Evolutionary conservation across 2,113 vertebrate species (phyloP).

Genomic region (Phoxinus phoxinus): DNA sequence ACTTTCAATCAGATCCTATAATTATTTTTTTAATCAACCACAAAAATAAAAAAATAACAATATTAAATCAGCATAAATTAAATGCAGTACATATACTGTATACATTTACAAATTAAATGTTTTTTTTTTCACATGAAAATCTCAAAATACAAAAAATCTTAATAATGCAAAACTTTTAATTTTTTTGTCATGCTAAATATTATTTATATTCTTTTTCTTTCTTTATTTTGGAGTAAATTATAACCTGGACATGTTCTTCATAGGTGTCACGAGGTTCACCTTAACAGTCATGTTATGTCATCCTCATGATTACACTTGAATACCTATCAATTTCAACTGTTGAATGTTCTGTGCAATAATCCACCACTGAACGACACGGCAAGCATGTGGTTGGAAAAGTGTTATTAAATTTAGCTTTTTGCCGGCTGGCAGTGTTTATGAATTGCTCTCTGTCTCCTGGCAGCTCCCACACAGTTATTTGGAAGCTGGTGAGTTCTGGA

Average conservation of each 20-base stretch:
- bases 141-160: too few species aligned
- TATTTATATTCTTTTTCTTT: neutral
- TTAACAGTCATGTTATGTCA: neutral
- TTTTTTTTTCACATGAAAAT: too few species aligned
- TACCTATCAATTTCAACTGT: neutral
- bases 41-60: too few species aligned
- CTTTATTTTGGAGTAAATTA: neutral
- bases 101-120: neutral
- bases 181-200: neutral
- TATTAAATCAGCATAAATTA: too few species aligned
- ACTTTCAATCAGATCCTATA: neutral
- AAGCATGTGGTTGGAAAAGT: neutral
- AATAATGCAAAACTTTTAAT: neutral
- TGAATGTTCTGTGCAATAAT: neutral
- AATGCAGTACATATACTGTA: too few species aligned
- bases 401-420: slow-evolving; percentile 8
- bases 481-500: slow-evolving; percentile 80
- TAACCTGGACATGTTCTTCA: too few species aligned
- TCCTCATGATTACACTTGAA: neutral
- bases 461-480: slow-evolving; percentile 85
- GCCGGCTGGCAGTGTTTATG: slow-evolving; percentile 20
- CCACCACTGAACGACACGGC: neutral
- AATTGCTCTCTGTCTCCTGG: slow-evolving; percentile 27
- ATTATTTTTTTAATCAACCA: neutral
- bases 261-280: neutral